phyloP scores from a whole-genome alignment of 35 echinoderm and acorn worm species.

The Patiria miniata region DNA sequence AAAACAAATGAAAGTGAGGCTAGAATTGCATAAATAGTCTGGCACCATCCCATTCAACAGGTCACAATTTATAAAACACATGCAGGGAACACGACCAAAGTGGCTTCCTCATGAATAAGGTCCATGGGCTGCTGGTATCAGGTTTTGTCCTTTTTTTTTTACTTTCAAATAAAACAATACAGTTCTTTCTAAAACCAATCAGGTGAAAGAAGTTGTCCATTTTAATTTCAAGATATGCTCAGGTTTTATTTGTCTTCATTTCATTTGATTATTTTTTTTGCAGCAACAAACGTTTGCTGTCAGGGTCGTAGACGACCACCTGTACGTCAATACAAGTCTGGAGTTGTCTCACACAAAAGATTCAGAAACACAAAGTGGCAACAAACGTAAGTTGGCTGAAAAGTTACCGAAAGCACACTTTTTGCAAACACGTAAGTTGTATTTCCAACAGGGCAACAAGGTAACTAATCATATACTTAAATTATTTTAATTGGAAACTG shows the following conservation, averaged over 20 bases:
- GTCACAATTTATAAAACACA: too few species aligned
- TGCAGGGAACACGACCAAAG: too few species aligned
- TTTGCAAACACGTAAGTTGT: background rate
- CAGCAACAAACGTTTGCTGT: conserved; percentile 83
- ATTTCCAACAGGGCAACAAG: background rate
- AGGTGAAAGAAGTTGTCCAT: too few species aligned
- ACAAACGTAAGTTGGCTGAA: background rate
- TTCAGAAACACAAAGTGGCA: background rate
- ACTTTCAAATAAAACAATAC: too few species aligned
- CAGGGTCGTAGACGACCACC: conserved; percentile 55
- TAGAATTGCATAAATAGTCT: too few species aligned
- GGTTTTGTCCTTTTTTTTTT: too few species aligned
- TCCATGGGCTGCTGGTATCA: too few species aligned
- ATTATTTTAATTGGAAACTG: too few species aligned
- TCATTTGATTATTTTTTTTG: conserved; percentile 8
- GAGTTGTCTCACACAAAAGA: conserved; percentile 42
- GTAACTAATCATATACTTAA: background rate
- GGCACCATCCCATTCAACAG: too few species aligned
- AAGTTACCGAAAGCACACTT: background rate
- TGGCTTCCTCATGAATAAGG: too few species aligned
- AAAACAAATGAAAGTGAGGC: too few species aligned
- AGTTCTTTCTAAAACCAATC: too few species aligned
- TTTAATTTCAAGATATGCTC: background rate
- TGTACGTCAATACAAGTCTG: conserved; percentile 64
- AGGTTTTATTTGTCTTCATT: background rate